Evolutionary conservation across 2,113 vertebrate species (phyloP).

Genomic region (Ictalurus punctatus): DNA sequence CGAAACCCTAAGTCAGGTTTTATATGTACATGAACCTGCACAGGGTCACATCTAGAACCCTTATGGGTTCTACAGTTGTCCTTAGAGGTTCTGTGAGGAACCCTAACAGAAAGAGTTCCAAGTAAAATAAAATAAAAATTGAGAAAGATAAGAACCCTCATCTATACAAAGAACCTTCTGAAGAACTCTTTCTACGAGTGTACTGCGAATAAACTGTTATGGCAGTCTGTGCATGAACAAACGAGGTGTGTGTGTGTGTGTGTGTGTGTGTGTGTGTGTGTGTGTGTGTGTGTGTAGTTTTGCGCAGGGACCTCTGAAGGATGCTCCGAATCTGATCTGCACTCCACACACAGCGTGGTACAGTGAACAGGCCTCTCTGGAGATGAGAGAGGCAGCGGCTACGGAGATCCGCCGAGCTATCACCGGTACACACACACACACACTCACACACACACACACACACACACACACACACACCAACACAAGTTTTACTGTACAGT

Average conservation of each 20-base stretch:
- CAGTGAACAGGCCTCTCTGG: conserved; percentile 94
- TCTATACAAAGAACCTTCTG: neutral
- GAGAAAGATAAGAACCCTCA: neutral
- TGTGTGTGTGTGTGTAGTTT: conserved; percentile 74
- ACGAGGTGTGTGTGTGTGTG: neutral
- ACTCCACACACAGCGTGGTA: conserved; percentile 98
- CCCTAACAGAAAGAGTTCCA: neutral
- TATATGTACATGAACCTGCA: neutral
- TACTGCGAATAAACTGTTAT: neutral
- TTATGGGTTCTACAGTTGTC: neutral
- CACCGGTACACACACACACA: conserved; percentile 78
- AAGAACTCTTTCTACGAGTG: neutral
- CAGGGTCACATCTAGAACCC: neutral
- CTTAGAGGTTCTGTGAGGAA: neutral
- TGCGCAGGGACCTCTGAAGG: conserved; percentile 92
- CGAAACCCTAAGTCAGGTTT: neutral
- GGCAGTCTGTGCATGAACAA: neutral
- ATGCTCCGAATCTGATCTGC: conserved; percentile 95
- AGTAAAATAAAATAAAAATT: neutral
- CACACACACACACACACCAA: neutral
- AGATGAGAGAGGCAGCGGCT: conserved; percentile 97
- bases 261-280: conserved; percentile 29
- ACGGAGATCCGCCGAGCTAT: conserved; percentile 94
- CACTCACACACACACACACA: no score
- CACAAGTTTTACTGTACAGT: neutral